Conservation (phyloP, 2,797 vertebrate genomes). For the Melanotaenia boesemani region DNA sequence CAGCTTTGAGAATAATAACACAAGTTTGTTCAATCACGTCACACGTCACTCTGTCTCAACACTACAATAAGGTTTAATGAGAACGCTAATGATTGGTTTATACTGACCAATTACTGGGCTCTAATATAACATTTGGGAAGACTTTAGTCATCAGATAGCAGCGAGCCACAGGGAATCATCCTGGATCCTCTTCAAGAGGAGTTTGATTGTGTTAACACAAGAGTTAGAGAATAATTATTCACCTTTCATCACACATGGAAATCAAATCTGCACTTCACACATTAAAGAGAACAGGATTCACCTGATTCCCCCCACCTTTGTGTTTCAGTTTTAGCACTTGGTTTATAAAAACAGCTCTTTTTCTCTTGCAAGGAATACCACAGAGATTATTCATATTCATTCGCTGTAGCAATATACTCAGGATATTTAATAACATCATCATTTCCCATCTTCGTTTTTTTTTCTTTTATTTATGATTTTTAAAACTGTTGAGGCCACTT, state of each 20-base stretch:
- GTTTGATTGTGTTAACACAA: conserved; percentile 59
- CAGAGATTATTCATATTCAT: background rate
- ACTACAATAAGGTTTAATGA: conserved; percentile 63
- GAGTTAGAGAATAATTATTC: conserved; percentile 52
- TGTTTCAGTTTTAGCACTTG: conserved; percentile 15
- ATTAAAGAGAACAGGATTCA: conserved; percentile 21
- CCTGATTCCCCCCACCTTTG: background rate
- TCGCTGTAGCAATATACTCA: background rate
- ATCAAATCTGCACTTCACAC: conserved; percentile 45
- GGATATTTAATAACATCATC: background rate
- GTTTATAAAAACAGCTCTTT: conserved; percentile 9
- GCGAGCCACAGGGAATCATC: conserved; percentile 44
- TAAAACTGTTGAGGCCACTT: too few species aligned
- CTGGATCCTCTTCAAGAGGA: conserved; percentile 46
- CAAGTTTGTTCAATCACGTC: conserved; percentile 41
- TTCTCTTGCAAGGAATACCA: conserved; percentile 1
- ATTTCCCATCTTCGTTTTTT: background rate
- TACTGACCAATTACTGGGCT: conserved; percentile 60
- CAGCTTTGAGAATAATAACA: conserved; percentile 47
- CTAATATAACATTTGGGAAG: conserved; percentile 54
- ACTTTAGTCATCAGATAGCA: conserved; percentile 69
- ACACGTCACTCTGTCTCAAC: conserved; percentile 30
- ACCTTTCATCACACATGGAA: conserved; percentile 53
- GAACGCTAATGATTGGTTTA: conserved; percentile 66
- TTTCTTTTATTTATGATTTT: too few species aligned